Percentiles rank a stretch among this genome's conserved stretches.
Conservation (phyloP, 2,888 invertebrate species). For the Prostheceraeus crozeri region DNA sequence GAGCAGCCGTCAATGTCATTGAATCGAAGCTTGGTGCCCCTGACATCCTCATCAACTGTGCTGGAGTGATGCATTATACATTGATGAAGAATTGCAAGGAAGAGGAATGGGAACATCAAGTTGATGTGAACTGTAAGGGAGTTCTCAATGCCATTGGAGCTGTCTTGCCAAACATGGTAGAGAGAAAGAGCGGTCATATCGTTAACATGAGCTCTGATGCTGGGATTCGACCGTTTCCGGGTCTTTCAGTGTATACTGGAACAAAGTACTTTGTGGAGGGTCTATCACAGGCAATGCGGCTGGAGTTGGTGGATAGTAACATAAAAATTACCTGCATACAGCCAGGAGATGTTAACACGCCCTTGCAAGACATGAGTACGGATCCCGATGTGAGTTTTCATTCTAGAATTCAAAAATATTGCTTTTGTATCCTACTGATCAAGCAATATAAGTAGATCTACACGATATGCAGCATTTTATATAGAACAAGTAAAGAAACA, state of each 20-base stretch:
- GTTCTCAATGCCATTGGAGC: constrained; percentile 55
- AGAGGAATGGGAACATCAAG: constrained; percentile 55
- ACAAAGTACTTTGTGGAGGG: constrained; percentile 58
- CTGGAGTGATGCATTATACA: constrained; percentile 57
- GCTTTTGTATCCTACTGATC: too few relatives aligned
- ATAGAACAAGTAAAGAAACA: too few relatives aligned
- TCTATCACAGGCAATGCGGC: constrained; percentile 54
- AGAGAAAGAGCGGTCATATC: constrained; percentile 54
- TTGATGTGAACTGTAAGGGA: constrained; percentile 58
- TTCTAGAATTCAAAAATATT: too few relatives aligned
- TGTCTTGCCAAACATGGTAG: constrained; percentile 54
- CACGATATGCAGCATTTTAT: too few relatives aligned
- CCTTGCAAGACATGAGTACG: constrained; percentile 43
- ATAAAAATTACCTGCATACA: constrained; percentile 57
- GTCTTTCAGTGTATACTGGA: constrained; percentile 57
- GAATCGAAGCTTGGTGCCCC: constrained; percentile 50
- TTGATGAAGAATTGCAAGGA: constrained; percentile 54
- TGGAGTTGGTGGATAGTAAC: constrained; percentile 51
- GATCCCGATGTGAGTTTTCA: background rate
- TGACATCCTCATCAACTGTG: constrained; percentile 56
- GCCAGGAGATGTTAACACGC: constrained; percentile 57
- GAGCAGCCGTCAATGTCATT: constrained; percentile 44
- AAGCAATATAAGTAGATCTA: too few relatives aligned
- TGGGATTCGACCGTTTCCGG: constrained; percentile 54
- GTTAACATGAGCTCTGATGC: constrained; percentile 58